Percentiles rank a stretch among this genome's conserved stretches.
Evolutionary conservation across 2,888 invertebrate species (phyloP).

Genomic region (Drosophila helvetica): DNA sequence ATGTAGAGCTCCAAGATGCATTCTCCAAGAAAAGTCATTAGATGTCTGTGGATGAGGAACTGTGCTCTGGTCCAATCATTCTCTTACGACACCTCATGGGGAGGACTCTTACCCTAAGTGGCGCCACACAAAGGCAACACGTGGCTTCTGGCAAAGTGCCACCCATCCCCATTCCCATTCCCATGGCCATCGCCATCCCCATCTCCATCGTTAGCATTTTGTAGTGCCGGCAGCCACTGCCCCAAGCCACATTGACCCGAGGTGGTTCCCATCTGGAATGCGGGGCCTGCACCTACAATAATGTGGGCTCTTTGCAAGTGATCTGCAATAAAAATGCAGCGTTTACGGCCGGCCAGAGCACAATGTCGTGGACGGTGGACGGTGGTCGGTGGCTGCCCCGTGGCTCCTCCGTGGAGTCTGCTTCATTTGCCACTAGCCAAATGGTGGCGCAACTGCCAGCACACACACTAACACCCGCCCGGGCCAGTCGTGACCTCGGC

Average conservation of each 20-base stretch:
- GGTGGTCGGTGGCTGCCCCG: slow-evolving; percentile 14
- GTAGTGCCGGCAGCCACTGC: background rate
- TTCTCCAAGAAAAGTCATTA: background rate
- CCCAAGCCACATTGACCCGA: background rate
- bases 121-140: slow-evolving; percentile 34
- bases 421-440: slow-evolving; percentile 50
- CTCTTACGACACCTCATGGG: background rate
- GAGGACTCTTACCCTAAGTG: slow-evolving; percentile 19
- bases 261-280: slow-evolving; percentile 35
- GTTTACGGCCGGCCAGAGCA: slow-evolving; percentile 55
- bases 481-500: slow-evolving; percentile 57
- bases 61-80: background rate
- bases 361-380: slow-evolving; percentile 35
- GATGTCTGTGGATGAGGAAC: background rate
- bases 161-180: background rate
- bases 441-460: slow-evolving; percentile 41
- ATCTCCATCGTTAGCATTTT: background rate
- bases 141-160: slow-evolving; percentile 40
- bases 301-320: slow-evolving; percentile 23
- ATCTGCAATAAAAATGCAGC: slow-evolving; percentile 66
- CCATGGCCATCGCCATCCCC: no score
- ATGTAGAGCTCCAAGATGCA: background rate
- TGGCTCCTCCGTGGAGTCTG: slow-evolving; percentile 37
- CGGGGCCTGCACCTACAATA: slow-evolving; percentile 19
- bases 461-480: slow-evolving; percentile 36